A percentile compares a stretch with the other conserved stretches of the same genome.
phyloP scores from a whole-genome alignment of 2,113 vertebrate genomes.

The Sander lucioperca region DNA sequence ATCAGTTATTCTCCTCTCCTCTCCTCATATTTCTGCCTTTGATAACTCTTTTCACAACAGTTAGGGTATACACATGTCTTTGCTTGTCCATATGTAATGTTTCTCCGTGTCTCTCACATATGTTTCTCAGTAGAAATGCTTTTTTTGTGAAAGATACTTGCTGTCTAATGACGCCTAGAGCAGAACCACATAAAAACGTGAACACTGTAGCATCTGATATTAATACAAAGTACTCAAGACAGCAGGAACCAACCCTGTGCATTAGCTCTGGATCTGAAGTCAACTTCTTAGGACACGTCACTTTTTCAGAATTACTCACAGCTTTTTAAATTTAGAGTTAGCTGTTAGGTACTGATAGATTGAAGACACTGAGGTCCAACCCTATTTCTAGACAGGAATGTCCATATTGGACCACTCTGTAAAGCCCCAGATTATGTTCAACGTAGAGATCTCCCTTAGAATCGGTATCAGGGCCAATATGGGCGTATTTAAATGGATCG shows the following conservation, averaged over 20 bases:
- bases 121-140: slow-evolving; percentile 36
- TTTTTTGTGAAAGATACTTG: slow-evolving; percentile 16
- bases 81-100: slow-evolving; percentile 7
- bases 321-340: neutral
- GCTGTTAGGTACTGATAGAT: neutral
- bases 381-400: neutral
- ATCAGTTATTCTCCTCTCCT: slow-evolving; percentile 25
- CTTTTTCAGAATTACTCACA: neutral
- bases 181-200: slow-evolving; percentile 38
- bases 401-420: neutral
- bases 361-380: neutral
- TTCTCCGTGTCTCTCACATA: slow-evolving; percentile 26
- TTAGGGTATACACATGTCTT: neutral
- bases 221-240: slow-evolving; percentile 7
- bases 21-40: slow-evolving; percentile 16
- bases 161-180: slow-evolving; percentile 16
- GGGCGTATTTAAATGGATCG: neutral
- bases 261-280: neutral
- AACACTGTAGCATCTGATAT: slow-evolving; percentile 1
- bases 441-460: neutral
- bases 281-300: neutral
- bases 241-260: neutral
- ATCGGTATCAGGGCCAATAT: neutral
- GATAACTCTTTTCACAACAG: slow-evolving; percentile 50
- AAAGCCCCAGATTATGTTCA: neutral